Evolutionary conservation across 2,797 vertebrate genomes (phyloP).

Genomic region (Agapornis canus): DNA sequence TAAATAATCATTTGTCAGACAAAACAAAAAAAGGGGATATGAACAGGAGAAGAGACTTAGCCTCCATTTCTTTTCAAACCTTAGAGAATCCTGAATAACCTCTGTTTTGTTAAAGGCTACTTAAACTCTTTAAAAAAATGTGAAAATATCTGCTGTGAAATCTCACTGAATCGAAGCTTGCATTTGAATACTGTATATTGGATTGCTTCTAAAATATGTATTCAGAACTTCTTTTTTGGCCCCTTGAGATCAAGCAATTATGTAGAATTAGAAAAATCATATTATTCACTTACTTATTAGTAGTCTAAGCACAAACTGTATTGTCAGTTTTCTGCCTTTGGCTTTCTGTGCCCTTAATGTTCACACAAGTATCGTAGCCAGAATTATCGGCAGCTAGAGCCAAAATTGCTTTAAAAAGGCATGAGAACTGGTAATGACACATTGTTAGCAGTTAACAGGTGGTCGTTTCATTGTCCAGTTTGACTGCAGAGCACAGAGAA

Average conservation of each 20-base stretch:
- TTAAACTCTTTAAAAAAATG: constrained; percentile 61
- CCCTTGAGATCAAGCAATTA: constrained; percentile 75
- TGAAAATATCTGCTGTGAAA: constrained; percentile 60
- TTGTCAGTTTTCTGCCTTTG: constrained; percentile 82
- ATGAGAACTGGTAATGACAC: constrained; percentile 79
- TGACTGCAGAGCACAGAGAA: constrained; percentile 76
- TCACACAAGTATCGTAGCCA: constrained; percentile 83
- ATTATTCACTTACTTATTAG: constrained; percentile 78
- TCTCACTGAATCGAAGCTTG: constrained; percentile 35
- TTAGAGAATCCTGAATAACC: constrained; percentile 44
- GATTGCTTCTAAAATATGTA: constrained; percentile 71
- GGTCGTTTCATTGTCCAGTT: constrained; percentile 85
- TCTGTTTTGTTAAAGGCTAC: constrained; percentile 42
- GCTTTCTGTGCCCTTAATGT: constrained; percentile 82
- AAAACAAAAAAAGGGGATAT: constrained; percentile 52
- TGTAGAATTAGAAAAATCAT: constrained; percentile 77
- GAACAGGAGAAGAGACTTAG: constrained; percentile 55
- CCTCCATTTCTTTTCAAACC: constrained; percentile 37
- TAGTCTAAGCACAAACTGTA: constrained; percentile 80
- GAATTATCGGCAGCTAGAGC: constrained; percentile 79
- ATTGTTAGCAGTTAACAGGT: constrained; percentile 86
- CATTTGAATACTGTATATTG: constrained; percentile 65
- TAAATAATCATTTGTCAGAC: constrained; percentile 65
- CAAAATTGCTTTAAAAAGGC: constrained; percentile 83
- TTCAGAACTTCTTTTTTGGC: constrained; percentile 69